Evolutionary conservation across 2,797 vertebrate genomes (phyloP).

Genomic region (Poliocrania exsul): DNA sequence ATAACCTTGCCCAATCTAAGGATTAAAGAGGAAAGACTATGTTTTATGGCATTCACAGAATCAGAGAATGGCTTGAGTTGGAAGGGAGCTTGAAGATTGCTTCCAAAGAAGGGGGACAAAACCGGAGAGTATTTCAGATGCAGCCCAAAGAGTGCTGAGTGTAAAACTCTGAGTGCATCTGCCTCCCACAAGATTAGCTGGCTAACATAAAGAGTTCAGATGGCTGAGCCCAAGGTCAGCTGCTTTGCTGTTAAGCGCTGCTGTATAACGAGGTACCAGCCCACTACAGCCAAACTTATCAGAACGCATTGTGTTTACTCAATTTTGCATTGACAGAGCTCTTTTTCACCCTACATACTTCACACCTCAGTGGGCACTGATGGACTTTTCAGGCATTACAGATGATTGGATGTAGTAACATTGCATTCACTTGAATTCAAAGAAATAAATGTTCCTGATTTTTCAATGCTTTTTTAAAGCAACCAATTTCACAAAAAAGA

Average conservation of each 20-base stretch:
- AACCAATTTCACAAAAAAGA: neutral
- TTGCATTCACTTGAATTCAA: neutral
- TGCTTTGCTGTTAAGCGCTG: neutral
- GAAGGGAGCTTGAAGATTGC: neutral
- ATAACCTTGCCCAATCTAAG: neutral
- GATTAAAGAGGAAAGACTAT: neutral
- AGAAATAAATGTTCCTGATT: neutral
- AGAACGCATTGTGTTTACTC: neutral
- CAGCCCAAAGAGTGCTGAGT: neutral
- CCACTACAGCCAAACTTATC: neutral
- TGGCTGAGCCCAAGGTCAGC: neutral
- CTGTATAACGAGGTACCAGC: neutral
- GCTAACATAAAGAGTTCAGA: neutral
- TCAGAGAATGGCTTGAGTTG: neutral
- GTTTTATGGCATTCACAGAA: neutral
- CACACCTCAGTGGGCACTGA: neutral
- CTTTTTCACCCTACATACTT: neutral
- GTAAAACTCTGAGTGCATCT: neutral
- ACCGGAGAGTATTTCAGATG: neutral
- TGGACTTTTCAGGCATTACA: neutral
- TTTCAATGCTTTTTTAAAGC: neutral
- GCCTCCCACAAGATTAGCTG: neutral
- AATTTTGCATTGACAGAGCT: rapidly evolving
- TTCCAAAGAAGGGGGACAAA: neutral
- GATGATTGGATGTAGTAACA: neutral